These are phyloP conservation scores for Pogoniulus pusillus DNA, from an alignment of 2,797 vertebrate genomes.

Conservation along the genomic window DNA sequence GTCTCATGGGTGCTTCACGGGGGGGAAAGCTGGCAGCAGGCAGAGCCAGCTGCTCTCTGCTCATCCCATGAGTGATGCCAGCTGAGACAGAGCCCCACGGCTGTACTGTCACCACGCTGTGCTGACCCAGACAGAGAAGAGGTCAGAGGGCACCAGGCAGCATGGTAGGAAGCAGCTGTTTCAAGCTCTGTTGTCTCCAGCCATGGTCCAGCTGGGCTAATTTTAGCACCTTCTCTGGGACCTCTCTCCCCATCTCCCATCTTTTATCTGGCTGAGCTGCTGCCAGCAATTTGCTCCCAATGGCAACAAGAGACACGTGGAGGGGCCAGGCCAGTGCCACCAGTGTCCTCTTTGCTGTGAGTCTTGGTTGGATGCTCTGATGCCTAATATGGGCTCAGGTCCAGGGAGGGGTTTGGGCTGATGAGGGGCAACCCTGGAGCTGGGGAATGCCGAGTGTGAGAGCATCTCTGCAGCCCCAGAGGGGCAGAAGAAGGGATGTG, in stretches of 20 bases:
- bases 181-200: background rate
- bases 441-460: background rate
- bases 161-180: background rate
- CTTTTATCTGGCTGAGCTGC: background rate
- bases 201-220: background rate
- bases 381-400: background rate
- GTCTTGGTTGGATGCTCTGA: background rate
- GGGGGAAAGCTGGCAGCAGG: background rate
- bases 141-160: rapidly evolving
- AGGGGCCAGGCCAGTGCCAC: rapidly evolving
- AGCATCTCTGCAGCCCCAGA: background rate
- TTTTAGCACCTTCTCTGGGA: background rate
- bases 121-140: background rate
- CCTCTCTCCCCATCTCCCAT: background rate
- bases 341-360: rapidly evolving
- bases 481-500: background rate
- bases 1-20: too few relatives aligned
- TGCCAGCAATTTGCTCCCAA: slow-evolving; percentile 23
- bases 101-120: background rate
- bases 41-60: too few relatives aligned
- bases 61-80: rapidly evolving
- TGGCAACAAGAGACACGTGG: background rate
- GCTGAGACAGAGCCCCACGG: rapidly evolving
- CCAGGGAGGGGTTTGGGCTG: background rate
- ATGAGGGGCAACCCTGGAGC: background rate